Conservation (phyloP, 2,888 invertebrate species). For the Epicampocera succincta region DNA sequence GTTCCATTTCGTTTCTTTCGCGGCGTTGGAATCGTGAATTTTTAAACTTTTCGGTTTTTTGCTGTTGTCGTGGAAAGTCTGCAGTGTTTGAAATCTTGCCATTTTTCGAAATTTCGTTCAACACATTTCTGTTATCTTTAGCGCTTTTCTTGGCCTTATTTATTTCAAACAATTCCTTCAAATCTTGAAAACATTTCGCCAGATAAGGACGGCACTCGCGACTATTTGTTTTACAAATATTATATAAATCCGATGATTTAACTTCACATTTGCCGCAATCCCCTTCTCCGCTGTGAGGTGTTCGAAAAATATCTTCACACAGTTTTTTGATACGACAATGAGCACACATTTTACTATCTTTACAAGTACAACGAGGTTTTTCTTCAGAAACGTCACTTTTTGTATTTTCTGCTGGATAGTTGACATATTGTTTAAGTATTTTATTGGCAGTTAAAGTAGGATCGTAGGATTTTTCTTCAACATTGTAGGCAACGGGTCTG, state of each 20-base stretch:
- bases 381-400: neutral
- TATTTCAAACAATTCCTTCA: constrained; percentile 76
- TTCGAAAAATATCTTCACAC: constrained; percentile 73
- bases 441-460: constrained; percentile 77
- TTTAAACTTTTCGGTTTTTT: neutral
- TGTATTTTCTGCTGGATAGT: constrained; percentile 45
- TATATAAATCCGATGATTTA: constrained; percentile 70
- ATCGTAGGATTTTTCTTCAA: constrained; percentile 74
- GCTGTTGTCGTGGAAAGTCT: neutral
- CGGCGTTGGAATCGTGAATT: neutral
- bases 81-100: neutral
- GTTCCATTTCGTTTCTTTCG: neutral
- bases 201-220: constrained; percentile 76
- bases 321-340: constrained; percentile 76
- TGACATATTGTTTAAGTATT: constrained; percentile 73
- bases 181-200: constrained; percentile 77
- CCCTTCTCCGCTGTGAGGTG: constrained; percentile 6
- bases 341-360: constrained; percentile 72
- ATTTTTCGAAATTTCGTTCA: constrained; percentile 1
- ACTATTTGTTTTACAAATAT: constrained; percentile 71
- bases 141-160: constrained; percentile 70
- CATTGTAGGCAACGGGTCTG: constrained; percentile 71
- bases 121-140: constrained; percentile 49
- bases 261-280: constrained; percentile 69
- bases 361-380: constrained; percentile 74